Percentiles rank a stretch among this genome's conserved stretches.
These are phyloP conservation scores for Orthosia gracilis DNA, from an alignment of 2,888 invertebrate genomes.

Conservation along the genomic window DNA sequence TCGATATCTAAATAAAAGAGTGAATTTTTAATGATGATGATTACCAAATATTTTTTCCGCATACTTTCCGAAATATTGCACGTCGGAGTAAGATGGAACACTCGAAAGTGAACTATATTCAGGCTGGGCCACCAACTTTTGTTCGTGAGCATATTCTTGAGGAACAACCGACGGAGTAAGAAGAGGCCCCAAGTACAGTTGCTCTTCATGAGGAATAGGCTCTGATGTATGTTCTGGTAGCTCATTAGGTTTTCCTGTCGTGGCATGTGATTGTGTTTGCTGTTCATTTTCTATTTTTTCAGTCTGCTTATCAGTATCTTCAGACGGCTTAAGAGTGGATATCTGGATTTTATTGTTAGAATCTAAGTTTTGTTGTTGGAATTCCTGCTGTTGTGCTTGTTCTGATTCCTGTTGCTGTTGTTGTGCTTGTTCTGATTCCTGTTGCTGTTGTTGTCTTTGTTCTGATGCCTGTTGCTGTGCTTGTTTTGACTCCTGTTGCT, in stretches of 20 bases:
- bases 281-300: constrained; percentile 4
- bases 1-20: neutral
- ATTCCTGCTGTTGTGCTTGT: constrained; percentile 9
- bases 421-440: constrained; percentile 7
- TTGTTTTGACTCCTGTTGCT: constrained; percentile 8
- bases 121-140: constrained; percentile 51
- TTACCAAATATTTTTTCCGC: constrained; percentile 77
- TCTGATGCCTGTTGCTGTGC: neutral
- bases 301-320: constrained; percentile 21
- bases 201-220: neutral
- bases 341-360: constrained; percentile 19
- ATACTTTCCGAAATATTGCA: constrained; percentile 84
- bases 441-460: neutral
- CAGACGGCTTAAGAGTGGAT: constrained; percentile 29
- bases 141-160: constrained; percentile 63
- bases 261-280: constrained; percentile 10
- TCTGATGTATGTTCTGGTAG: constrained; percentile 14
- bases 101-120: constrained; percentile 48
- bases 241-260: constrained; percentile 25
- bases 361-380: constrained; percentile 23
- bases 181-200: neutral
- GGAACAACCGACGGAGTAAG: constrained; percentile 23
- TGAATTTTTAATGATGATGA: constrained; percentile 10
- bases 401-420: constrained; percentile 11
- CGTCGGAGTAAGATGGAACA: constrained; percentile 76